phyloP scores from a whole-genome alignment of 2,113 vertebrate genomes.

The Corvus moneduloides region DNA sequence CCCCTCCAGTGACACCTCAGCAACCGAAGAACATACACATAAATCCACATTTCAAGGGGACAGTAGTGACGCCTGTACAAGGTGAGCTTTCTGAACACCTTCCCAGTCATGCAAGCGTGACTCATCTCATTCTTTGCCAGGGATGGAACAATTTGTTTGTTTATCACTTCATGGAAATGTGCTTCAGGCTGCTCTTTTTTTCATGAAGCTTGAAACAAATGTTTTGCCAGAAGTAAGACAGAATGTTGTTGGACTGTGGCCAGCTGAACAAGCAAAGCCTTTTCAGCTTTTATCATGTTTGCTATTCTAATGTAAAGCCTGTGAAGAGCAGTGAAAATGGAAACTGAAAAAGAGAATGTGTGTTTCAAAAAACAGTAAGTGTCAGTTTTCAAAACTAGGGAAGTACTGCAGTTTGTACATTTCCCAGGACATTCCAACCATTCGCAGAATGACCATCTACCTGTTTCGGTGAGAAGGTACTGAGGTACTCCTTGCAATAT shows the following conservation, averaged over 20 bases:
- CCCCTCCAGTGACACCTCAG: slow-evolving; percentile 78
- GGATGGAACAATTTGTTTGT: neutral
- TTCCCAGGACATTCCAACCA: neutral
- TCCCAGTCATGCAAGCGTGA: neutral
- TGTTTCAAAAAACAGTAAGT: neutral
- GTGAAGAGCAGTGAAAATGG: neutral
- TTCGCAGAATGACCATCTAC: neutral
- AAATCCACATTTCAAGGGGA: slow-evolving; percentile 97
- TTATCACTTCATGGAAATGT: neutral
- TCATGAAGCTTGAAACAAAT: neutral
- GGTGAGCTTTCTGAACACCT: slow-evolving; percentile 69
- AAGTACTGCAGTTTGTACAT: neutral
- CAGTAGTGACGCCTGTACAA: slow-evolving; percentile 86
- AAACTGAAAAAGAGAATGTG: neutral
- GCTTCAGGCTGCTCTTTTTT: neutral
- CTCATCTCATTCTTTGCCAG: neutral
- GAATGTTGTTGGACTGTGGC: neutral
- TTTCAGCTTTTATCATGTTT: neutral
- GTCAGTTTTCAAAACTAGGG: neutral
- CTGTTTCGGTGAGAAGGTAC: neutral
- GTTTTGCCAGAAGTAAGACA: slow-evolving; percentile 6
- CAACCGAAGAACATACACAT: slow-evolving; percentile 98
- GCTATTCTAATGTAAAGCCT: neutral
- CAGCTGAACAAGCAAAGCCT: neutral
- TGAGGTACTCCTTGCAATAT: neutral